Conservation (phyloP, 2,888 invertebrate genomes). For the Alcis repandata region DNA sequence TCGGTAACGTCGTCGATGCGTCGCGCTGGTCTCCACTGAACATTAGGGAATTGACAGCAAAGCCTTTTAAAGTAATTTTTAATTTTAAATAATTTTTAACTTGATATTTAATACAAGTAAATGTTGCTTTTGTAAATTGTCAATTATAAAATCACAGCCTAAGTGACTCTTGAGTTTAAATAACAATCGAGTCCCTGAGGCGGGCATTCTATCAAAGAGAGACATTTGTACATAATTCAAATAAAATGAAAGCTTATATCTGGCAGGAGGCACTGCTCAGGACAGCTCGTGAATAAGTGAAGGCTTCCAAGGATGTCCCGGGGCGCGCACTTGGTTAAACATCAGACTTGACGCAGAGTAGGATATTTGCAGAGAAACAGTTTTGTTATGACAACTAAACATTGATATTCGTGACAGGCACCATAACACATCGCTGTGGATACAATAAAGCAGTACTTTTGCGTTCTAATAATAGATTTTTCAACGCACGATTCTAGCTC, state of each 20-base stretch:
- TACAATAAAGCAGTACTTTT: no score
- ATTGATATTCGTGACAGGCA: no score
- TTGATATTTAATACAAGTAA: background rate
- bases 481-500: no score
- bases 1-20: no score
- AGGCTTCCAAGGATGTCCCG: slow-evolving; percentile 21
- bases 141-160: background rate
- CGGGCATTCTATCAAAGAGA: background rate
- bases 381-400: no score
- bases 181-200: background rate
- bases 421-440: no score
- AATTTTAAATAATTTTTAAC: background rate
- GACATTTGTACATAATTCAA: slow-evolving; percentile 13
- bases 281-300: slow-evolving; percentile 29
- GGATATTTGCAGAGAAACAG: background rate
- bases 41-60: background rate
- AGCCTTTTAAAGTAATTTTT: background rate
- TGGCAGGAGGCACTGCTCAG: slow-evolving; percentile 14
- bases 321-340: slow-evolving; percentile 25
- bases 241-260: slow-evolving; percentile 14
- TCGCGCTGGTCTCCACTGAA: background rate
- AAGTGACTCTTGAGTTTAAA: background rate
- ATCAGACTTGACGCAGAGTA: background rate
- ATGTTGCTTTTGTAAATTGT: background rate
- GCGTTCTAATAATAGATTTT: no score